Evolutionary conservation across 2,797 vertebrate species (phyloP).

Genomic region (Ispidina lecontei): DNA sequence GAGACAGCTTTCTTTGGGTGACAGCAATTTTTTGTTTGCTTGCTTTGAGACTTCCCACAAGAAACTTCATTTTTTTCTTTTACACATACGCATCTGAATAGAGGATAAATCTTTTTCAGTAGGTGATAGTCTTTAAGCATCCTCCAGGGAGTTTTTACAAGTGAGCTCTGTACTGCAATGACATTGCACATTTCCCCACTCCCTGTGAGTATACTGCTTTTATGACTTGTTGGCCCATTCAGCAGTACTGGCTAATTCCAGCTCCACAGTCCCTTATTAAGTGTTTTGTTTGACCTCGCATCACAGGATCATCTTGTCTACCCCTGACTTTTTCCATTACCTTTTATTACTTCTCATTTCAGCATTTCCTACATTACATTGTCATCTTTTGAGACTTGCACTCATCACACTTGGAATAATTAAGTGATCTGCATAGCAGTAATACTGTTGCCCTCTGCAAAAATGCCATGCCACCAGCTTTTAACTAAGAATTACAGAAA

Average conservation of each 20-base stretch:
- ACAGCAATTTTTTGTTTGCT: neutral
- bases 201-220: conserved; percentile 5
- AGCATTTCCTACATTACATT: neutral
- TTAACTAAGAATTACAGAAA: conserved; percentile 3
- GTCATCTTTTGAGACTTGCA: conserved; percentile 51
- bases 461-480: conserved; percentile 21
- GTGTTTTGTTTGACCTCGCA: conserved; percentile 68
- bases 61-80: neutral
- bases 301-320: conserved; percentile 57
- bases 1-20: neutral
- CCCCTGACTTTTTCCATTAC: conserved; percentile 72
- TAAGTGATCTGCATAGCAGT: conserved; percentile 58
- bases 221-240: conserved; percentile 13
- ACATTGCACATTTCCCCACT: neutral
- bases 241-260: conserved; percentile 46
- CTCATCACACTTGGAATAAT: conserved; percentile 54
- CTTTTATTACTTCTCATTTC: conserved; percentile 67
- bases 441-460: neutral
- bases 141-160: neutral
- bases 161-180: neutral
- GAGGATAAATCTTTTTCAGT: neutral
- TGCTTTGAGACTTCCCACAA: neutral
- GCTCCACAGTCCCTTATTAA: conserved; percentile 53
- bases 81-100: neutral
- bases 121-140: neutral